These are phyloP conservation scores for Aphaenogaster floridana DNA, from an alignment of 1,140 invertebrate genomes.

Conservation along the genomic window DNA sequence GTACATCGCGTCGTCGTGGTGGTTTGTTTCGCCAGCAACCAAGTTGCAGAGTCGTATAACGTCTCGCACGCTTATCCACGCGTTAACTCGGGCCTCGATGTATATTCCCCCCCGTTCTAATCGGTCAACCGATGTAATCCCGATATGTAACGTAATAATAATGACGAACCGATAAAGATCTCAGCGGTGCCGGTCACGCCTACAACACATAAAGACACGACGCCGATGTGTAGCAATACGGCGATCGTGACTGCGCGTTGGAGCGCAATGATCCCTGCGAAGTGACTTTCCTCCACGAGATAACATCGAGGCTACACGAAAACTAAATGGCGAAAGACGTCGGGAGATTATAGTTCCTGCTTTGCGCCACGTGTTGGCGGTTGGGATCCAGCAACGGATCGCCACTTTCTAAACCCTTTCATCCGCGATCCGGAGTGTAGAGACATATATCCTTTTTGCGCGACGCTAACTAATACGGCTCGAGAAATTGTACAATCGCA, in stretches of 20 bases:
- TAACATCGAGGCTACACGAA: conserved; percentile 58
- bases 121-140: conserved; percentile 23
- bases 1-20: not conserved
- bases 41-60: not conserved
- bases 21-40: conserved; percentile 20
- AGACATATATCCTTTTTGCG: not conserved
- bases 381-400: conserved; percentile 15
- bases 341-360: conserved; percentile 53
- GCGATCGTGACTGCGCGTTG: conserved; percentile 48
- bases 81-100: conserved; percentile 31
- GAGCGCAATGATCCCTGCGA: conserved; percentile 46
- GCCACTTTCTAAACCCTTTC: conserved; percentile 45
- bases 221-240: conserved; percentile 30
- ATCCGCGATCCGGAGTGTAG: not conserved
- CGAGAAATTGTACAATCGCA: not conserved
- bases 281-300: conserved; percentile 53
- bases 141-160: conserved; percentile 56
- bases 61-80: conserved; percentile 22
- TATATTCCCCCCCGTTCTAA: not conserved
- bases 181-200: conserved; percentile 45
- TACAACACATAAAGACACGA: conserved; percentile 44
- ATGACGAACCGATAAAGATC: conserved; percentile 55
- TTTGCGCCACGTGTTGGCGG: conserved; percentile 6
- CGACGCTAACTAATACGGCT: not conserved
- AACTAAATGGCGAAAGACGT: conserved; percentile 53